phyloP scores from a whole-genome alignment of 1,140 invertebrate species.

The Macrobrachium nipponense region DNA sequence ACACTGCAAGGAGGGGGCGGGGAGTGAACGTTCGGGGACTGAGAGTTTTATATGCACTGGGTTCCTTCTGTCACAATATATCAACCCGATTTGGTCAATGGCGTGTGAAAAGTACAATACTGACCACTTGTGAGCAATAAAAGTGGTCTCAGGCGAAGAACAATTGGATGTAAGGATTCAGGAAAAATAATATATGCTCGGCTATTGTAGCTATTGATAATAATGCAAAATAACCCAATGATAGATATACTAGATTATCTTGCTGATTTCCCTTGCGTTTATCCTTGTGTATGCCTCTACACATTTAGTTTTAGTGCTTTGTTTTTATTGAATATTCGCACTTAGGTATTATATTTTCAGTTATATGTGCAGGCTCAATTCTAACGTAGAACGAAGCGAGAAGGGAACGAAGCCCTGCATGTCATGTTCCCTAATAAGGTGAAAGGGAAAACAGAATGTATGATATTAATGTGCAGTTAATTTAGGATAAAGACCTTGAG shows the following conservation, averaged over 20 bases:
- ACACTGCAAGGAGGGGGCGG: too few species aligned
- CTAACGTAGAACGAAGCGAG: too few species aligned
- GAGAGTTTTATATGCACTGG: constrained; percentile 38
- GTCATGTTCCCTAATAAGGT: too few species aligned
- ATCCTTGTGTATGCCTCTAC: too few species aligned
- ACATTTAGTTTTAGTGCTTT: too few species aligned
- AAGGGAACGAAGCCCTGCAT: too few species aligned
- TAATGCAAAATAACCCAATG: background rate
- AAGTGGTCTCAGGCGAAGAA: constrained; percentile 50
- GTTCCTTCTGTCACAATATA: constrained; percentile 56
- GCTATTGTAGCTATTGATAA: constrained; percentile 13
- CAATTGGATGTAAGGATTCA: constrained; percentile 36
- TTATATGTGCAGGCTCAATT: too few species aligned
- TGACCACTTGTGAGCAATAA: constrained; percentile 60
- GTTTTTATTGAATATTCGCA: too few species aligned
- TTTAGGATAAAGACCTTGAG: too few species aligned
- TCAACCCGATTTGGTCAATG: constrained; percentile 59
- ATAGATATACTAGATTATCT: background rate
- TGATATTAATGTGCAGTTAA: too few species aligned
- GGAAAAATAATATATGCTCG: constrained; percentile 1
- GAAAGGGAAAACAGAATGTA: too few species aligned
- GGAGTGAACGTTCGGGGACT: background rate
- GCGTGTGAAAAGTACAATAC: constrained; percentile 51
- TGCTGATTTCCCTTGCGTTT: background rate
- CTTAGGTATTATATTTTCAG: too few species aligned